A percentile compares a stretch with the other conserved stretches of the same genome.
Evolutionary conservation across 2,113 vertebrate genomes (phyloP).

Genomic region (Carollia perspicillata): DNA sequence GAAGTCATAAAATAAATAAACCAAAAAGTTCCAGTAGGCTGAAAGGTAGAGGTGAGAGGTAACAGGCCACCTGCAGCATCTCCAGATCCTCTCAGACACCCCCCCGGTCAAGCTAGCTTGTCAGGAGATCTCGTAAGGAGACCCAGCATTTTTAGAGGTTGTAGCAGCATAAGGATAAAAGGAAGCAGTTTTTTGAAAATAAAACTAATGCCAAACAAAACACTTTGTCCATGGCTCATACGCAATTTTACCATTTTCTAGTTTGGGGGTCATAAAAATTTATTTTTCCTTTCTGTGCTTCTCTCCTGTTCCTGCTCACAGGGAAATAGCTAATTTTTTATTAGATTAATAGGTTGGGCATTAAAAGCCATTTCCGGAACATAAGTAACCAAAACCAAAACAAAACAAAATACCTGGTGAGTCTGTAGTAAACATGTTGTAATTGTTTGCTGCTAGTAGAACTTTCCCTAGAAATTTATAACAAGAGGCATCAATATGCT

Average conservation of each 20-base stretch:
- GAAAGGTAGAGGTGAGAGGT: background rate
- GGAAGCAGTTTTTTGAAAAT: slow-evolving; percentile 8
- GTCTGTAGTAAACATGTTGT: background rate
- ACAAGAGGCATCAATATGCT: background rate
- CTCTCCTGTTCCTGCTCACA: background rate
- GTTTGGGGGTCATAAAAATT: background rate
- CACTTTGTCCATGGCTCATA: background rate
- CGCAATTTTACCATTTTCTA: background rate
- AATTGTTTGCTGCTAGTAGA: slow-evolving; percentile 16
- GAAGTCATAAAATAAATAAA: slow-evolving; percentile 15
- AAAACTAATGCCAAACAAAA: background rate
- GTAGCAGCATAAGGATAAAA: background rate
- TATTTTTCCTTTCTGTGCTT: background rate
- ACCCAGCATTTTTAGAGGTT: background rate
- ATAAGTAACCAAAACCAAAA: background rate
- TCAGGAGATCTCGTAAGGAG: background rate
- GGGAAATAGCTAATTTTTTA: slow-evolving; percentile 22
- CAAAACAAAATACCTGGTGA: background rate
- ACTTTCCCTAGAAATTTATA: background rate
- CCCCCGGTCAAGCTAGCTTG: background rate
- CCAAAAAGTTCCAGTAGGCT: background rate
- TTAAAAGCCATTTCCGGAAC: background rate
- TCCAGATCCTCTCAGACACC: background rate
- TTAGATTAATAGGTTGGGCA: background rate
- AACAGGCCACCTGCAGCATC: background rate